phyloP scores from a whole-genome alignment of 1,140 invertebrate genomes.

The honey bee (Apis mellifera) region DNA sequence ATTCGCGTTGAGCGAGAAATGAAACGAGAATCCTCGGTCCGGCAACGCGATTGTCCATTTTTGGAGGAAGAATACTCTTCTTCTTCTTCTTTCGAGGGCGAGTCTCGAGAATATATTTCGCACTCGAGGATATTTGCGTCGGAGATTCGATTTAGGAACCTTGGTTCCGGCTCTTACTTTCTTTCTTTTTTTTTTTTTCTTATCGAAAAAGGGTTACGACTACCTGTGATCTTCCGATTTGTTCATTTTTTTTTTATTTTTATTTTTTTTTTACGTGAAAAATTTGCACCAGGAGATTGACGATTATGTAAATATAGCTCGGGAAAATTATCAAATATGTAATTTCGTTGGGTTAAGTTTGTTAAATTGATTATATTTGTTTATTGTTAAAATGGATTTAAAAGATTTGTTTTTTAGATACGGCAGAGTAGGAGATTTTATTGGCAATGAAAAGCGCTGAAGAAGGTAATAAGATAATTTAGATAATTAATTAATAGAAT shows the following conservation, averaged over 20 bases:
- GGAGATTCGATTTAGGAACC: not conserved
- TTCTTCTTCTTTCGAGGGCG: no score
- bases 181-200: not conserved
- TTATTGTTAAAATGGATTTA: not conserved
- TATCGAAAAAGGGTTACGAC: not conserved
- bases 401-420: no score
- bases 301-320: conserved; percentile 18
- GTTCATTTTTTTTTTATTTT: no score
- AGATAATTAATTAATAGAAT: not conserved
- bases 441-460: not conserved
- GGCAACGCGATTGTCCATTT: no score
- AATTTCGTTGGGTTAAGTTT: not conserved
- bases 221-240: not conserved
- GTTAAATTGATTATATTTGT: not conserved
- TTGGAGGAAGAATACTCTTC: no score
- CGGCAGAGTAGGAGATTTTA: not conserved
- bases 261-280: not conserved
- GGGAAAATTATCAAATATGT: no score
- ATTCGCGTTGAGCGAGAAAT: no score
- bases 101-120: no score
- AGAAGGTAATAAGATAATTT: not conserved
- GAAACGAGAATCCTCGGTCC: no score
- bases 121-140: not conserved
- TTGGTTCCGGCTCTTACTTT: not conserved
- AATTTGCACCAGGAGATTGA: not conserved